Evolutionary conservation across 1,140 invertebrate species (phyloP).

Genomic region (Drosophila ananassae): DNA sequence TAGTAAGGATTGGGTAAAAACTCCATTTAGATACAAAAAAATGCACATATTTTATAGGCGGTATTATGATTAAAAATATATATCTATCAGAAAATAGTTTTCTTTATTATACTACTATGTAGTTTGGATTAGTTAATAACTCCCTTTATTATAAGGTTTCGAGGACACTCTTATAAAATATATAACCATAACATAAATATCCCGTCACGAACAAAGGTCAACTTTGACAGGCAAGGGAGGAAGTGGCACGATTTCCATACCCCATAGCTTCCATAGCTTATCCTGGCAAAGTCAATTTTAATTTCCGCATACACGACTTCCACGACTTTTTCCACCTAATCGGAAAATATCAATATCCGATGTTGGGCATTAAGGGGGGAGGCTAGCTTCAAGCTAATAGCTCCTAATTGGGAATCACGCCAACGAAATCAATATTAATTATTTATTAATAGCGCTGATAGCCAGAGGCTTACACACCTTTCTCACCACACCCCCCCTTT

Average conservation of each 20-base stretch:
- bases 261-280: background rate
- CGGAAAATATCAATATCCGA: slow-evolving; percentile 46
- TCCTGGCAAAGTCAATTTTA: slow-evolving; percentile 20
- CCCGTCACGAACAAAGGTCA: slow-evolving; percentile 8
- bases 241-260: background rate
- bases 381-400: background rate
- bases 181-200: slow-evolving; percentile 1
- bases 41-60: too few relatives aligned
- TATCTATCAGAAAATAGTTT: too few relatives aligned
- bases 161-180: background rate
- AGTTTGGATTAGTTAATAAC: background rate
- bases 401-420: slow-evolving; percentile 42
- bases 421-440: slow-evolving; percentile 57
- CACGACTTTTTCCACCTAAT: background rate
- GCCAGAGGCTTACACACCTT: slow-evolving; percentile 6
- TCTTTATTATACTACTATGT: too few relatives aligned
- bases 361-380: background rate
- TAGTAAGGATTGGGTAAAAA: too few relatives aligned
- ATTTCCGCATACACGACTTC: slow-evolving; percentile 18
- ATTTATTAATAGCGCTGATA: slow-evolving; percentile 44
- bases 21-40: too few relatives aligned
- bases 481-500: slow-evolving; percentile 5
- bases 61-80: too few relatives aligned
- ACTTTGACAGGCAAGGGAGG: background rate
- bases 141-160: background rate